Evolutionary conservation across 2,888 invertebrate species (phyloP), one percentile per base, ranked within the genome.

Genomic region (Argyra leucocephala): DNA sequence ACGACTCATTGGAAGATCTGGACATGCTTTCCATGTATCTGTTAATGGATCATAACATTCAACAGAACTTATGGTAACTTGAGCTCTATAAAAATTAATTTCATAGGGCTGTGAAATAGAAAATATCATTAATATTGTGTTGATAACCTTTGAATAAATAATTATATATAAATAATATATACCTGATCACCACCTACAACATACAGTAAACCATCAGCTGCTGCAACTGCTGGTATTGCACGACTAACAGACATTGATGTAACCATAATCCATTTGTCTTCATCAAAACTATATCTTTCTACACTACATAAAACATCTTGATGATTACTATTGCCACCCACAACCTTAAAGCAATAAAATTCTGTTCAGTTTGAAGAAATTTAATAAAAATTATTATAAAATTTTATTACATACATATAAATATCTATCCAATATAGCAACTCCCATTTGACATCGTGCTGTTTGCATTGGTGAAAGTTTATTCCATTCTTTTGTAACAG

Each of bases 331-430:
- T 88, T 90, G 4, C 93, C 93, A 48, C 93, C 93, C 63, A 93
- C 87, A 26, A 61, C 48, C 48, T 48, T 18, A 48, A 48, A 48
- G 5, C 3, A 48, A 18, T 37, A 48, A 58, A n/a, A 60, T 21
- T 5, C 15, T 60, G 21, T 60, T 59, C 7, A 22, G 15, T 1
- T 12, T 2, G 7, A 23, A 22, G 22, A 23, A 23, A 26, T 24
- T 2, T 21, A 3, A 2, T 58, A 58, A 24, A 24, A 26, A 21
- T 24, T 6, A 21, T 48, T 48, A 6, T 59, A 24, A 24, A 76
- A 90, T 93, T 3, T 95, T 95, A 22, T 95, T 95, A 62, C 95
- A 89, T 64, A 92, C 88, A 78, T 95, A 96, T 63, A 96, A 83
- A 74, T 86, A 85, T 71, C 88, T 88, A 77, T 90, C 89, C 57